phyloP scores from a whole-genome alignment of 2,113 vertebrate genomes.

The Rhombomys opimus region DNA sequence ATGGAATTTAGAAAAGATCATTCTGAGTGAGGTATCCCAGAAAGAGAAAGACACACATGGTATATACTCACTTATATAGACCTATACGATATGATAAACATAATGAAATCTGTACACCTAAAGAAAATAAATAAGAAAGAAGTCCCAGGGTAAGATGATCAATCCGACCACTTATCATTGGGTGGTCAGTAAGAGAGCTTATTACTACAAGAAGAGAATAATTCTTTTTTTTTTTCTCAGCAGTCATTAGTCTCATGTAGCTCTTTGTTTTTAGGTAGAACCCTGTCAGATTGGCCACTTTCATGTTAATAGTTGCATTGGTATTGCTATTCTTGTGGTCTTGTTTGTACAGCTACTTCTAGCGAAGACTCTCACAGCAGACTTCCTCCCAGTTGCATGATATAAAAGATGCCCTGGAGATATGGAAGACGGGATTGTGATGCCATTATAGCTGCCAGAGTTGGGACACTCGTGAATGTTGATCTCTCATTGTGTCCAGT shows the following conservation, averaged over 20 bases:
- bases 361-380: neutral
- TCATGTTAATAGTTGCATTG: neutral
- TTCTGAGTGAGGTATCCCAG: too few species aligned
- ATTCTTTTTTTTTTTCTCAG: neutral
- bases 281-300: neutral
- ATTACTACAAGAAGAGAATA: neutral
- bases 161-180: neutral
- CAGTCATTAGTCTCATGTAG: neutral
- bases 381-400: neutral
- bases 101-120: too few species aligned
- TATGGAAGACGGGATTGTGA: neutral
- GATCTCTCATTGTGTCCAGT: neutral
- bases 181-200: neutral
- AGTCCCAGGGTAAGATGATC: too few species aligned
- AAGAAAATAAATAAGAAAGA: too few species aligned
- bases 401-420: neutral
- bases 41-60: too few species aligned
- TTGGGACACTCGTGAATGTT: neutral
- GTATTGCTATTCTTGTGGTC: neutral
- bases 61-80: too few species aligned
- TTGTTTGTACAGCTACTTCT: neutral
- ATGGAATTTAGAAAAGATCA: too few species aligned
- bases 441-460: neutral
- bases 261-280: neutral
- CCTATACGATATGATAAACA: too few species aligned